Base-by-base conservation (phyloP, 2,797 vertebrate genomes). In the Tangara arthus region DNA sequence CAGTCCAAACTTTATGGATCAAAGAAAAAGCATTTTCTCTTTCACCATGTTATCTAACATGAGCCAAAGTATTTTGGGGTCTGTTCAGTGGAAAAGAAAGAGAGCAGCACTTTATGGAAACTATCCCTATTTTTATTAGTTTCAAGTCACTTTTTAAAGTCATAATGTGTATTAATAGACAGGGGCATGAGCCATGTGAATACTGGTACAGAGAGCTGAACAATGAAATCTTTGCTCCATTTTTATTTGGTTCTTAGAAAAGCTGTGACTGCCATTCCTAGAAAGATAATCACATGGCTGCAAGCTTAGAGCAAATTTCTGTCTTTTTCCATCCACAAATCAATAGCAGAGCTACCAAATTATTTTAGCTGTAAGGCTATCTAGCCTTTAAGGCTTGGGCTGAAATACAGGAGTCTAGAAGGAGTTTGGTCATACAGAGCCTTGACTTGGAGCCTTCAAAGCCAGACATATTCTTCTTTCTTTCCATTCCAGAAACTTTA, bases 1-100 rank as follows among this genome's bases (percentile, higher is more conserved):
- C 80, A 91, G 30, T 88, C 90, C 66, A 94, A 94, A 86, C 59
- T 86, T 83, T 37, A 42, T 0, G 4, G 89, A 95, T 94, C 93
- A 96, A 96, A 96, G 95, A 39, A 84, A 95, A 94, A 73, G n/a
- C 63, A 63, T 96, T 96, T 93, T 86, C 76, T 93, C 68, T 94
- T 95, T 82, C 80, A 77, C 35, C 14, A 13, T 5, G 15, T 91
- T 95, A 94, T 93, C 95, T 90, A 91, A 79, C 15, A 27, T 4
- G 24, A 97, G 95, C 87, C 95, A 95, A 96, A 96, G 44, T 90
- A 96, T 93, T 97, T 92, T 65, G 76, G 66, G 42, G 91, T 53
- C 94, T 88, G 69, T 88, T 93, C 30, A 16, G n/a, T 90, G 94
- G 91, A 96, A 96, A 92, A 95, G 63, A 72, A 88, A 86, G 55